Base-by-base conservation (phyloP, 1,140 invertebrate species). In the Centruroides vittatus region DNA sequence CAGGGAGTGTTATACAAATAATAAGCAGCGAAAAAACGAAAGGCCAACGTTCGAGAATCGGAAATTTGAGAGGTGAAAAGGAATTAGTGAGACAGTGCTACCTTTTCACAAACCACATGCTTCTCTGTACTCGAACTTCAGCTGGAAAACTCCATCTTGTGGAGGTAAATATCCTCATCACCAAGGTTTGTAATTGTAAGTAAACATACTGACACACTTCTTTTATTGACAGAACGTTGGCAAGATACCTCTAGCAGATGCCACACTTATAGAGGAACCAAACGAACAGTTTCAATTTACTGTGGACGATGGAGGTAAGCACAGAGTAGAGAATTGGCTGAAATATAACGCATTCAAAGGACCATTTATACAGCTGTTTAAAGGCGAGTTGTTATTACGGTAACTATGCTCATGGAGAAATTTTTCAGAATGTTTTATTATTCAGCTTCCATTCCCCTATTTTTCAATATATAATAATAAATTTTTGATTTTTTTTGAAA, bases 21-120 rank as follows among this genome's bases (percentile, higher is more conserved):
- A 72, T 83, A n/a, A 70, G 72, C 54, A 73, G 70, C 60, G 80
- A 86, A 48, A 84, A 85, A 73, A 72, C 75, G 54, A 80, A 81
- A 69, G 75, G 78, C 34, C 76, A 77, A 50, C 72, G 82, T 61
- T 80, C 75, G 66, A 76, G 78, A 67, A 73, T 85, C 35, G 77
- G 79, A 8, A 81, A 78, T 35, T 83, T 83, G 60, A 84, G 82
- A 71, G 80, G 81, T 7, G 82, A 87, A 71, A 86, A 86, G 65
- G 86, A 88, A 62, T 76, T 80, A 1, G 74, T 88, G 4, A 77
- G 88, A 1, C 88, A 91, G 70, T 88, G 88, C 52, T 92, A 89
- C 71, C 80, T 93, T 6, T 93, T 93, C 75, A 88, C 88, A 57
- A 90, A 92, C 79, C 87, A 92, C 73, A 78, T 92, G 63, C 81